Conservation (phyloP, 2,113 vertebrate genomes). For the Peromyscus polionotus region DNA sequence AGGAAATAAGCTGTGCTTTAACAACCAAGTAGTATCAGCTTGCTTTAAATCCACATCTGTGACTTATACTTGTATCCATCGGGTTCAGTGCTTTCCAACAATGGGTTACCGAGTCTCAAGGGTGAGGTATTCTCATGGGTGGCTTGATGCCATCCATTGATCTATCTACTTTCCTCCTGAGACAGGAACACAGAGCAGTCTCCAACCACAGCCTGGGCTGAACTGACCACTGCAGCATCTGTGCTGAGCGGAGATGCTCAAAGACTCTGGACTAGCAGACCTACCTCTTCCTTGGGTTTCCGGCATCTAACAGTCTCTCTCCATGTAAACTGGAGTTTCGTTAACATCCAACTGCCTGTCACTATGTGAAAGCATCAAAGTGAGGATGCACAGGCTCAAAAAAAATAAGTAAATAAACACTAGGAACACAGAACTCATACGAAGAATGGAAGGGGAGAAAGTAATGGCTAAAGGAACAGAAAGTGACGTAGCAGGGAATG, state of each 20-base stretch:
- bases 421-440: background rate
- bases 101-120: background rate
- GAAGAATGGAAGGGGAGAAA: background rate
- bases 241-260: background rate
- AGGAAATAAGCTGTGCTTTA: background rate
- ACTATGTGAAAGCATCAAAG: background rate
- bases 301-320: background rate
- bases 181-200: background rate
- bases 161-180: background rate
- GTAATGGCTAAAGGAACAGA: background rate
- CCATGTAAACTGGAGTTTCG: background rate
- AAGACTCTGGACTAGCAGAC: background rate
- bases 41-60: background rate
- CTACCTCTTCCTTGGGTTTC: background rate
- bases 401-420: background rate
- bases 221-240: background rate
- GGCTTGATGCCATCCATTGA: background rate
- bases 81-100: background rate
- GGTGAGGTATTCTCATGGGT: background rate
- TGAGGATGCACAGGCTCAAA: background rate
- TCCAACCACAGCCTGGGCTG: background rate
- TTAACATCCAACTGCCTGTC: background rate
- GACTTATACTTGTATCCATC: background rate
- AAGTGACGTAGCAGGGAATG: background rate
- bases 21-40: background rate